Evolutionary conservation across 2,797 vertebrate species (phyloP).

Genomic region (Mormyrus proboscirostris): DNA sequence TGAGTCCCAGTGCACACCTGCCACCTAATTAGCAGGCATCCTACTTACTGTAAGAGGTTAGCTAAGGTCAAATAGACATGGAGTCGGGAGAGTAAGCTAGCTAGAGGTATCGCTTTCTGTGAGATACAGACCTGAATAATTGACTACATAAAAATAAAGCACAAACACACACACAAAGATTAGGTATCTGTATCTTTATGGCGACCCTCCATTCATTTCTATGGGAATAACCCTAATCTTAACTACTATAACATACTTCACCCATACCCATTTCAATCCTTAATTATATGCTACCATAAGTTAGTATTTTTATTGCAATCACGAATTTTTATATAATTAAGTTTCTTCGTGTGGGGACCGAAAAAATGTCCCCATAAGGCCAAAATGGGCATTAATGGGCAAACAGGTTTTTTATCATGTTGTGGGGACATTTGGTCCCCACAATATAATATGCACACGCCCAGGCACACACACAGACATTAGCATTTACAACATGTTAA

Average conservation of each 20-base stretch:
- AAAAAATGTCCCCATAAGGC: not conserved
- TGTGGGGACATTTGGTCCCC: not conserved
- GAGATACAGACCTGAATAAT: not conserved
- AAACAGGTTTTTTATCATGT: not conserved
- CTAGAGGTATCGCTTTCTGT: not conserved
- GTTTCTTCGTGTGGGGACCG: not conserved
- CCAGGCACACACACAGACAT: not conserved
- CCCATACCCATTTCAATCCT: not conserved
- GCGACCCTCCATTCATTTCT: not conserved
- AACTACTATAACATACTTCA: not conserved
- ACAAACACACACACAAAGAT: not conserved
- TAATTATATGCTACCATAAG: not conserved
- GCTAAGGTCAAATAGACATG: not conserved
- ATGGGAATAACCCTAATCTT: not conserved
- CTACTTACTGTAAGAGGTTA: not conserved
- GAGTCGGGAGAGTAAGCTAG: not conserved
- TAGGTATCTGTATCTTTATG: not conserved
- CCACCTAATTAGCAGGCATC: slow-evolving; percentile 13
- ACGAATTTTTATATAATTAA: not conserved
- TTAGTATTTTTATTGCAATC: not conserved
- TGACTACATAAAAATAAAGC: not conserved
- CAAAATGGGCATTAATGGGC: not conserved
- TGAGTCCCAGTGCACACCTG: not conserved
- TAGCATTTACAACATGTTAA: not conserved
- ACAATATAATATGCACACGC: not conserved